Percentiles rank a stretch among this genome's conserved stretches.
These are phyloP conservation scores for Papilio glaucus DNA, from an alignment of 1,140 invertebrate species.

Conservation along the genomic window DNA sequence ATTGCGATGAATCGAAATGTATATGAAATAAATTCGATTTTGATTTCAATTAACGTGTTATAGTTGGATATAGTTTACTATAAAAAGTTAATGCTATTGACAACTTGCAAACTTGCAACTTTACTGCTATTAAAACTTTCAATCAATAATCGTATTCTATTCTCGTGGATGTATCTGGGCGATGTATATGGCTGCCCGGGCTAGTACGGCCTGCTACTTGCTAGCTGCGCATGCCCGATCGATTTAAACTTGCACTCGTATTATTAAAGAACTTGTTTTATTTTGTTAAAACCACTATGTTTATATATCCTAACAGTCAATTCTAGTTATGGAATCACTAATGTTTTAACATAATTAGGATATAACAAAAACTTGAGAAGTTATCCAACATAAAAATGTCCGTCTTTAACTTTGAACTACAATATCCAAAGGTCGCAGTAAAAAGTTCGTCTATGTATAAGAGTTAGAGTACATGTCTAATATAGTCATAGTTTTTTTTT, in stretches of 20 bases:
- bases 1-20: too few relatives aligned
- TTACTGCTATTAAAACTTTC: not conserved
- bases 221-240: not conserved
- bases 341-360: too few relatives aligned
- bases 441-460: not conserved
- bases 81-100: too few relatives aligned
- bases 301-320: not conserved
- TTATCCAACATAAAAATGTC: too few relatives aligned
- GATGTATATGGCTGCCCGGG: not conserved
- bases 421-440: not conserved
- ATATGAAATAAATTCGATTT: not conserved
- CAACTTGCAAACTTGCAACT: too few relatives aligned
- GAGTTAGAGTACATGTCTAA: not conserved
- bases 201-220: too few relatives aligned
- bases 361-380: too few relatives aligned
- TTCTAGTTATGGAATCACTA: not conserved
- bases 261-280: too few relatives aligned
- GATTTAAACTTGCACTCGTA: too few relatives aligned
- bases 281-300: too few relatives aligned
- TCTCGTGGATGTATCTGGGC: conserved; percentile 10
- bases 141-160: not conserved
- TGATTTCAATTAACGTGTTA: not conserved
- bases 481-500: too few relatives aligned
- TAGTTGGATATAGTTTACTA: not conserved
- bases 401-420: not conserved